Percentiles rank a stretch among this genome's conserved stretches.
phyloP scores from a whole-genome alignment of 2,888 invertebrate genomes.

The Salpingus planirostris region DNA sequence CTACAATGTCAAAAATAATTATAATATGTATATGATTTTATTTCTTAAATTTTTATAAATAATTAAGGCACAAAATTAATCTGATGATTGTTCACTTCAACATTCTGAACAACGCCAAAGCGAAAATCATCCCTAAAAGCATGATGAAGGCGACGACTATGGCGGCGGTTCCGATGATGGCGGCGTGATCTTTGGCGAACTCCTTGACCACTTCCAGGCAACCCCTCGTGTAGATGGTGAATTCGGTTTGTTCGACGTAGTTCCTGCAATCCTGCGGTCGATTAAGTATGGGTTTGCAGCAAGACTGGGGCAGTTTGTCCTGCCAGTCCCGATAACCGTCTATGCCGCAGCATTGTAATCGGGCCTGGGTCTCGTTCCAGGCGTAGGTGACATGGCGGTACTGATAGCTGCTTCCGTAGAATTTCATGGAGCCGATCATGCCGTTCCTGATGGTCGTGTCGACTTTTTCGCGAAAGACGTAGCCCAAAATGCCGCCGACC shows the following conservation, averaged over 20 bases:
- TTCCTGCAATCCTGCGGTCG: constrained; percentile 50
- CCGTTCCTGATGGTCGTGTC: constrained; percentile 64
- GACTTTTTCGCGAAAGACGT: constrained; percentile 82
- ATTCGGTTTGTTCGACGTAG: constrained; percentile 45
- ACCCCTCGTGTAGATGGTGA: constrained; percentile 63
- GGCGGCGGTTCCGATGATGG: constrained; percentile 71
- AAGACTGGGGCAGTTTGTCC: constrained; percentile 63
- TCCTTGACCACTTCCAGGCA: constrained; percentile 63
- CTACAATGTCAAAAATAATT: no score
- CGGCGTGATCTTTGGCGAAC: constrained; percentile 68
- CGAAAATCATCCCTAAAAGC: no score
- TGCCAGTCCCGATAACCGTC: constrained; percentile 68
- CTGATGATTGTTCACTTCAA: no score
- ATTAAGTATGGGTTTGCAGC: constrained; percentile 56
- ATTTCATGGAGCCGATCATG: constrained; percentile 66
- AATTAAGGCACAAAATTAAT: constrained; percentile 4
- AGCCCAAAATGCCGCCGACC: constrained; percentile 83
- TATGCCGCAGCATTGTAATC: constrained; percentile 79
- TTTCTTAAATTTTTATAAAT: no score
- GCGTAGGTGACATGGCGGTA: constrained; percentile 63
- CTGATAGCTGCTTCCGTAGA: constrained; percentile 65
- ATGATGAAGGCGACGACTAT: constrained; percentile 76
- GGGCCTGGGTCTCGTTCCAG: constrained; percentile 82
- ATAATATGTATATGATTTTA: no score
- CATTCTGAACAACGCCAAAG: no score